phyloP scores from a whole-genome alignment of 2,113 vertebrate genomes.

The Pontoporia blainvillei region DNA sequence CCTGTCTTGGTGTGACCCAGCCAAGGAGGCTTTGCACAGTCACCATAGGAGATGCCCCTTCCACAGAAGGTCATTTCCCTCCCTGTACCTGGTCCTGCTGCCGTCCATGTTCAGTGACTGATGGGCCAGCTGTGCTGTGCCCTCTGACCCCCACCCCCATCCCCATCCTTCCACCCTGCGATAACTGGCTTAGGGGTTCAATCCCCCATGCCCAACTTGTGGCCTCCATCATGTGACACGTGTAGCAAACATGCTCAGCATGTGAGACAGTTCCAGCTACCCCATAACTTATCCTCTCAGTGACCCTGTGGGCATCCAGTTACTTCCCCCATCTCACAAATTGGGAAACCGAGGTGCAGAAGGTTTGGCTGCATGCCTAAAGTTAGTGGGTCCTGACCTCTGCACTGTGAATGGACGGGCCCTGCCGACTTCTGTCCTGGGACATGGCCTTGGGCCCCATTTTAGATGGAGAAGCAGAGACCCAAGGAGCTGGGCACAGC shows the following conservation, averaged over 20 bases:
- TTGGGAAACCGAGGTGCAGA: background rate
- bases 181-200: background rate
- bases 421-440: background rate
- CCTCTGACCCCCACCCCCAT: background rate
- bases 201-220: accelerated
- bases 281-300: background rate
- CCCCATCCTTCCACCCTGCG: background rate
- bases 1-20: background rate
- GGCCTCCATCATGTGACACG: accelerated
- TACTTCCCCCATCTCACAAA: background rate
- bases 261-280: background rate
- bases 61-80: background rate
- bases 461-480: background rate
- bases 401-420: background rate
- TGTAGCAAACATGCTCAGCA: background rate
- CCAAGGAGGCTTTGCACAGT: background rate
- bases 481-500: background rate
- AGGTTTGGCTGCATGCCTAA: background rate
- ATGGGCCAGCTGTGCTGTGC: background rate
- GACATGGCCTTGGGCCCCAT: background rate
- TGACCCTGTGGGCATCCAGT: background rate
- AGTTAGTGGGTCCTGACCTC: background rate
- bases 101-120: background rate
- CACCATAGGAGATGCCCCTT: background rate
- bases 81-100: background rate